Evolutionary conservation across 2,888 invertebrate genomes (phyloP), one percentile per base, ranked within the genome.

Genomic region (Pecten maximus): DNA sequence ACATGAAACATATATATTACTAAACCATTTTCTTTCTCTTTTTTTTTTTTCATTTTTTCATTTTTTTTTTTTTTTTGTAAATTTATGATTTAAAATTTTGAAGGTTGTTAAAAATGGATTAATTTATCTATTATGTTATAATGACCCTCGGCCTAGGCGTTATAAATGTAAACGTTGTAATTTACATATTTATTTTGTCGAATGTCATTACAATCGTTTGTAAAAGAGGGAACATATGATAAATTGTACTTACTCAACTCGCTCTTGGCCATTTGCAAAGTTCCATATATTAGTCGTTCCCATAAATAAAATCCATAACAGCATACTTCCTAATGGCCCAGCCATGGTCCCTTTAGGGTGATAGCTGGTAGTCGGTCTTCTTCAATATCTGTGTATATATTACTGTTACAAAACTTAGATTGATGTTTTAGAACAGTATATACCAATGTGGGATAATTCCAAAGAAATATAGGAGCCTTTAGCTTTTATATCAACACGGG

Each of bases 301-400:
- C 60, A 60, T 1, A 23, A 60, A 60, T 60, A 60, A 4, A 60
- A 60, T n/a, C 60, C 60, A 60, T n/a, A 60, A 23, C 60, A 60
- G 23, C 23, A 60, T 60, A 60, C n/a, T 60, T 60, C 60, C 60
- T n/a, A 60, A 60, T 60, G 60, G 60, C 60, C 60, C 60, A 60
- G 60, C 60, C 60, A 60, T 60, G 19, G n/a, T 60, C 60, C 60
- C 60, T 60, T 60, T 0, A 60, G 60, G 60, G 60, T 60, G 23
- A 60, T 8, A 1, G 19, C 16, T 2, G 2, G 6, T 16, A 60
- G 23, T 60, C 0, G 6, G 23, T 23, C 23, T 60, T 60, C 60
- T 60, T 60, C 60, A 60, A 60, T 60, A 60, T 16, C n/a, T 23
- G 60, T 44, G 44, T 8, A 60, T 23, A 60, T 60, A 60, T 60